phyloP scores from a whole-genome alignment of 2,888 invertebrate genomes.

The Priocnemis perturbator region DNA sequence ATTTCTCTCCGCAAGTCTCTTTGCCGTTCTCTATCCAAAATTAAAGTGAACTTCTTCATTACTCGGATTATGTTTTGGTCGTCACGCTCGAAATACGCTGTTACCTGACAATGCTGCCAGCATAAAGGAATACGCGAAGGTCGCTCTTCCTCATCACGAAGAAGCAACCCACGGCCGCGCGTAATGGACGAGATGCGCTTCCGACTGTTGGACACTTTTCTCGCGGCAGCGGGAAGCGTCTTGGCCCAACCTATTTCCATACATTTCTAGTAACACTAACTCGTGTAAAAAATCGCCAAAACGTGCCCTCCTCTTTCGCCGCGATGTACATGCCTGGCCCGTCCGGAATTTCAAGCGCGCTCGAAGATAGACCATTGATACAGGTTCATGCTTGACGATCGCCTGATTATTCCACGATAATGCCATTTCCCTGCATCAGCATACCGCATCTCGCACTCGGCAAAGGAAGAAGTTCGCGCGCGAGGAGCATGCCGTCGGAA shows the following conservation, averaged over 20 bases:
- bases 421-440: not conserved
- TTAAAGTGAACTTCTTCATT: too few species aligned
- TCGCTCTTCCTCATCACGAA: too few species aligned
- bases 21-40: too few species aligned
- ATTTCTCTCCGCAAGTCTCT: too few species aligned
- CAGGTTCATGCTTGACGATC: slow-evolving; percentile 13
- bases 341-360: slow-evolving; percentile 29
- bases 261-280: slow-evolving; percentile 30
- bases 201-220: slow-evolving; percentile 5
- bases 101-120: too few species aligned
- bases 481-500: too few species aligned
- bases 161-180: too few species aligned
- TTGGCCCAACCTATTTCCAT: slow-evolving; percentile 20
- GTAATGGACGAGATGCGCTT: too few species aligned
- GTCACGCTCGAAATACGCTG: too few species aligned
- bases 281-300: slow-evolving; percentile 38
- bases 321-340: slow-evolving; percentile 11
- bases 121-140: too few species aligned
- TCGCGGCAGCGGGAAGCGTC: slow-evolving; percentile 13
- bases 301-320: slow-evolving; percentile 30
- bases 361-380: slow-evolving; percentile 25
- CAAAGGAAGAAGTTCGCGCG: not conserved
- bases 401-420: slow-evolving; percentile 35
- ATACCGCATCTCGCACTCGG: not conserved
- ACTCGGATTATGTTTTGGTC: too few species aligned